A percentile compares a stretch with the other conserved stretches of the same genome.
These are phyloP conservation scores for Latrodectus hesperus DNA, from an alignment of 2,888 invertebrate genomes.

Conservation along the genomic window DNA sequence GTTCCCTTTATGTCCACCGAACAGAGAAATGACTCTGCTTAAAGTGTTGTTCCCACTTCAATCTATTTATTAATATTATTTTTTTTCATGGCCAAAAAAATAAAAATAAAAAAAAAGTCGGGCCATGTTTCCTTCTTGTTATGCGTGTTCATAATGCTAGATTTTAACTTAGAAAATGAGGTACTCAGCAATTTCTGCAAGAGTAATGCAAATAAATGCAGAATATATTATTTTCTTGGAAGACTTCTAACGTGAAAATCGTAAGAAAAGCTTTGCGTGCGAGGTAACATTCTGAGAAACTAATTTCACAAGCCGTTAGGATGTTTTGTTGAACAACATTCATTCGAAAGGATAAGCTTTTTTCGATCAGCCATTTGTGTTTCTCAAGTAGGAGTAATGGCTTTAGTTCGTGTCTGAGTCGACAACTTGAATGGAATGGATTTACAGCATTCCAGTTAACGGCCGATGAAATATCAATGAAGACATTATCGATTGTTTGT, in stretches of 20 bases:
- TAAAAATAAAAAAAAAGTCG: background rate
- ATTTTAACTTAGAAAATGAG: background rate
- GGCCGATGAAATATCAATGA: no score
- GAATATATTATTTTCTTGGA: constrained; percentile 7
- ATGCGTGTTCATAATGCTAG: background rate
- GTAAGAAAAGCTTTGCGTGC: constrained; percentile 33
- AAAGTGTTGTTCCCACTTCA: constrained; percentile 1
- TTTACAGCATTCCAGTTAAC: no score
- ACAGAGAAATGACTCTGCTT: background rate
- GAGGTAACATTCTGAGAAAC: constrained; percentile 4
- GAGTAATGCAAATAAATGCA: constrained; percentile 31
- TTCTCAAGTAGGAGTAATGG: background rate
- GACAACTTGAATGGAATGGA: background rate
- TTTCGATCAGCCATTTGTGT: background rate
- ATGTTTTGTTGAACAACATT: background rate
- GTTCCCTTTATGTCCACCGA: constrained; percentile 17
- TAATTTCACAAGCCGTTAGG: constrained; percentile 25
- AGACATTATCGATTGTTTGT: no score
- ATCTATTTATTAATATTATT: constrained; percentile 11
- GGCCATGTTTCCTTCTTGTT: background rate
- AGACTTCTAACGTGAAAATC: constrained; percentile 32
- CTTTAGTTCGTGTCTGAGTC: background rate
- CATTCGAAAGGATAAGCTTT: background rate
- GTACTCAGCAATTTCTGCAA: background rate
- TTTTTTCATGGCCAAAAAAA: constrained; percentile 5